phyloP scores from a whole-genome alignment of 2,888 invertebrate genomes.

The Anticlea derivata region DNA sequence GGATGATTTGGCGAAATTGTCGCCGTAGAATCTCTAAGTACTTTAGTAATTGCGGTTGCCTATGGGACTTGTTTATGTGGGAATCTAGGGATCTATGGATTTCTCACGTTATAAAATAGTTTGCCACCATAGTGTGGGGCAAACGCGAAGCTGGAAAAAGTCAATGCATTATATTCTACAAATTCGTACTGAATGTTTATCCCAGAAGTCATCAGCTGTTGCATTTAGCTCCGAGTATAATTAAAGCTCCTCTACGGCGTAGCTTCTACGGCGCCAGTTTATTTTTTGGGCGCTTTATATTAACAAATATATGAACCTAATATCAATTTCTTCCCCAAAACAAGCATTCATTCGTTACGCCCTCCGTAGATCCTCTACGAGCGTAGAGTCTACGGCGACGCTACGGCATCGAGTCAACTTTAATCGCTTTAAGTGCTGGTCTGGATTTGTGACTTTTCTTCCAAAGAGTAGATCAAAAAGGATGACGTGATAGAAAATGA shows the following conservation, averaged over 20 bases:
- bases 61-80: constrained; percentile 63
- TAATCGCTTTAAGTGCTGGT: constrained; percentile 79
- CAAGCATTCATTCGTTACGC: constrained; percentile 28
- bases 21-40: constrained; percentile 21
- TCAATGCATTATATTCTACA: too few relatives aligned
- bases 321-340: too few relatives aligned
- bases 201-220: too few relatives aligned
- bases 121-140: background rate
- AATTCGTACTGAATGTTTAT: too few relatives aligned
- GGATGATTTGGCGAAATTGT: constrained; percentile 29
- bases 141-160: too few relatives aligned
- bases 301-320: too few relatives aligned
- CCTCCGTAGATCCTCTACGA: constrained; percentile 51
- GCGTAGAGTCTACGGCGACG: constrained; percentile 24
- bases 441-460: constrained; percentile 71
- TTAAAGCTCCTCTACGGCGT: too few relatives aligned
- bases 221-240: too few relatives aligned
- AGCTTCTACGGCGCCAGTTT: too few relatives aligned
- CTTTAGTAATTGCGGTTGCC: constrained; percentile 47
- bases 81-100: constrained; percentile 44
- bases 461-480: constrained; percentile 65
- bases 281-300: too few relatives aligned
- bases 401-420: constrained; percentile 51
- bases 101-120: constrained; percentile 49
- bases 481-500: constrained; percentile 40